Evolutionary conservation across 2,113 vertebrate genomes (phyloP).

Genomic region (Perccottus glenii): DNA sequence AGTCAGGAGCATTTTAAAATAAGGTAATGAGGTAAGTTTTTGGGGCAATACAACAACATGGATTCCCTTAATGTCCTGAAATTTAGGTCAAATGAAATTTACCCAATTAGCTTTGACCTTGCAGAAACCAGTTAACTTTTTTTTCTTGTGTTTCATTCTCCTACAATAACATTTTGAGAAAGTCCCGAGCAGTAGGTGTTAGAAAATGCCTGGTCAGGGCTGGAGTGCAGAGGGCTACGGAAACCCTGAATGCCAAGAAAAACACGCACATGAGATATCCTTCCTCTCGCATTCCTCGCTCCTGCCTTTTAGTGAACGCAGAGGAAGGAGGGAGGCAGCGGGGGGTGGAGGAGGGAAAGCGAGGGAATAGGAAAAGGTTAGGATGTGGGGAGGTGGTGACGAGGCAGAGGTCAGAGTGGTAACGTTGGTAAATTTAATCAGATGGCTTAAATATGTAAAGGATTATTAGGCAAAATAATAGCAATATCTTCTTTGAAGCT

Average conservation of each 20-base stretch:
- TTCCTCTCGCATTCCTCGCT: slow-evolving; percentile 74
- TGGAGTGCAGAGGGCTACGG: slow-evolving; percentile 47
- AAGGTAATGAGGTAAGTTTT: too few species aligned
- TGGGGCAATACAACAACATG: neutral
- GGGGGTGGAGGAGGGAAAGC: slow-evolving; percentile 29
- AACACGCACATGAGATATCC: slow-evolving; percentile 70
- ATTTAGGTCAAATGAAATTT: neutral
- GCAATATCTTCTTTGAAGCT: too few species aligned
- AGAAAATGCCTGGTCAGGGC: slow-evolving; percentile 40
- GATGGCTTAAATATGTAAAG: neutral
- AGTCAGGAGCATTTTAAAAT: neutral
- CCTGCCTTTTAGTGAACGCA: slow-evolving; percentile 64
- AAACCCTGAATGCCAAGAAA: slow-evolving; percentile 67
- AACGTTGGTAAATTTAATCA: slow-evolving; percentile 35
- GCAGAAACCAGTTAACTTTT: slow-evolving; percentile 18
- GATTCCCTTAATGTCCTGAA: neutral
- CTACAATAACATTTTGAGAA: neutral
- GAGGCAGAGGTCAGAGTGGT: slow-evolving; percentile 43
- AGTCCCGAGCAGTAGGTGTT: slow-evolving; percentile 25
- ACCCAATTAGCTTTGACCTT: neutral
- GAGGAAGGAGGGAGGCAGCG: slow-evolving; percentile 56
- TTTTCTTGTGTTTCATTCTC: slow-evolving; percentile 1
- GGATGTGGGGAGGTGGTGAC: slow-evolving; percentile 17
- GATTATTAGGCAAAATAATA: neutral
- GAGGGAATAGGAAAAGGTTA: slow-evolving; percentile 30